Evolutionary conservation across 2,888 invertebrate genomes (phyloP), one percentile per base, ranked within the genome.

Genomic region (Branchellion lobata): DNA sequence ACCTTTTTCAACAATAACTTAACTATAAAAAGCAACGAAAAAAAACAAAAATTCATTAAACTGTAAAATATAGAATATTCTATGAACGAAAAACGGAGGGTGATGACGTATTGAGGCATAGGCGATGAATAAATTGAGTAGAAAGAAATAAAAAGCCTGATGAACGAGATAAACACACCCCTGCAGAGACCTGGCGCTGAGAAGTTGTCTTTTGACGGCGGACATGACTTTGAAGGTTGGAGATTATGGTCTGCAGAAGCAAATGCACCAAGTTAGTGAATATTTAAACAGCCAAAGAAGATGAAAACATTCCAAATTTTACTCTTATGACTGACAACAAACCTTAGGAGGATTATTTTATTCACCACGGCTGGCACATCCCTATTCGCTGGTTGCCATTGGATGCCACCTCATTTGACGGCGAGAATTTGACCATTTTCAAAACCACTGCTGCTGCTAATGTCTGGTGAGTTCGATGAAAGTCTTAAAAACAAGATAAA

Each of bases 341-440:
- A 8, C 14, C 40, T 14, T 57, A 57, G 61, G n/a, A 57, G 3
- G 61, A 57, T 18, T 57, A 57, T 24, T n/a, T 57, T n/a, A 24
- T 24, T 24, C 61, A 57, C 24, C 24, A 24, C 21, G 61, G 61
- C 21, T 57, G 61, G 61, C 5, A 57, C 21, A 57, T 57, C n/a
- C 61, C 61, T 24, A 57, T 57, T 57, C 61, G 61, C 24, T 57
- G 61, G 61, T 57, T 57, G 24, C 61, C 61, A 5, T 57, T 57
- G 3, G 61, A 57, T 5, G 3, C 61, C n/a, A 57, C 21, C 5
- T 57, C 24, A 3, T 57, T 18, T 18, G 61, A 57, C 21, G 61
- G 61, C 8, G 5, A n/a, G 11, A 18, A 5, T 57, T n/a, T 57
- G 21, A 57, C 61, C 21, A 3, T 57, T 18, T n/a, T 18, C 61